A percentile compares a stretch with the other conserved stretches of the same genome.
These are phyloP conservation scores for Vireo griseus DNA, from an alignment of 2,797 vertebrate species.

Conservation along the genomic window DNA sequence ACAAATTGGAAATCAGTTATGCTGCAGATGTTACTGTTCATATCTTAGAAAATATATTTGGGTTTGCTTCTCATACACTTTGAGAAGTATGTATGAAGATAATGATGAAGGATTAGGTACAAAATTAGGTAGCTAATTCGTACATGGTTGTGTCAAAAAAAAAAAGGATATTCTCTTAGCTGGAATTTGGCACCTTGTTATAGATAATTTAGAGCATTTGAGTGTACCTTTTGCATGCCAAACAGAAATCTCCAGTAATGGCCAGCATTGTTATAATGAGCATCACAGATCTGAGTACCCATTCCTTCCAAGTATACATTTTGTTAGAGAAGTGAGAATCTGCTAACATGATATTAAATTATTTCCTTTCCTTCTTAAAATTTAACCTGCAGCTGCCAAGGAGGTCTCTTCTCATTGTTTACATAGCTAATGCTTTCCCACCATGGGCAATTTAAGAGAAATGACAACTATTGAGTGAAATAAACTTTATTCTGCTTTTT, in stretches of 20 bases:
- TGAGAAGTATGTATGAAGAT: background rate
- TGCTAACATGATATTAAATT: background rate
- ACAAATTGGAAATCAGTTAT: constrained; percentile 8
- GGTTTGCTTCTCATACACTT: background rate
- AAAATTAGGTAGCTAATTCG: background rate
- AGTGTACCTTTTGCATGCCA: background rate
- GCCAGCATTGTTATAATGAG: background rate
- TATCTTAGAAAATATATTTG: background rate
- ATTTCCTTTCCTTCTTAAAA: background rate
- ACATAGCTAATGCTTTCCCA: background rate
- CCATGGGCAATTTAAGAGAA: background rate
- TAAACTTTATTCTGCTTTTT: background rate
- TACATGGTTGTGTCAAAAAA: background rate
- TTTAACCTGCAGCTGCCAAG: background rate
- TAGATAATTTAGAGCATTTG: background rate
- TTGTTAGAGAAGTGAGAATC: background rate
- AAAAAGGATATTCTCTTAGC: background rate
- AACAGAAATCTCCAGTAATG: background rate
- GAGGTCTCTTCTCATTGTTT: background rate
- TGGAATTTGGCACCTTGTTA: background rate
- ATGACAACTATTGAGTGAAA: background rate
- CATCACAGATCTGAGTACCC: background rate
- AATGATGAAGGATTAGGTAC: background rate
- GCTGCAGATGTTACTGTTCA: background rate
- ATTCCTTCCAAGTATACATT: background rate